phyloP scores from a whole-genome alignment of 2,888 invertebrate genomes.

The Tachystola acroxantha region DNA sequence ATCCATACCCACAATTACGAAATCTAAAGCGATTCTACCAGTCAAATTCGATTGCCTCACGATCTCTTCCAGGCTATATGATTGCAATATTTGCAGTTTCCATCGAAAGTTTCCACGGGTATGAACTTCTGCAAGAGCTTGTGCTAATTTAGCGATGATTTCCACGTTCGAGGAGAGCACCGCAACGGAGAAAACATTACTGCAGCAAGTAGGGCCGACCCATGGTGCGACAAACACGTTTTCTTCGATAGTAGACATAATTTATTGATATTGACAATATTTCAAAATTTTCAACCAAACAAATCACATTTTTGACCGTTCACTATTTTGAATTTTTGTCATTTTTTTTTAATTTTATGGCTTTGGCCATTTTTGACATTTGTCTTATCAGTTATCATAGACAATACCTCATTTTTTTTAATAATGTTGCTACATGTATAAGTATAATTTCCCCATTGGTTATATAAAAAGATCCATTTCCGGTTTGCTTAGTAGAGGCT shows the following conservation, averaged over 20 bases:
- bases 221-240: slow-evolving; percentile 51
- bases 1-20: slow-evolving; percentile 58
- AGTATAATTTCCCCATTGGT: too few relatives aligned
- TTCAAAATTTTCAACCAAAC: too few relatives aligned
- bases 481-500: too few relatives aligned
- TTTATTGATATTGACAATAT: too few relatives aligned
- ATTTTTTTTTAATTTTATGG: too few relatives aligned
- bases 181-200: slow-evolving; percentile 51
- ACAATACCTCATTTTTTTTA: too few relatives aligned
- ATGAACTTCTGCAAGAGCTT: slow-evolving; percentile 52
- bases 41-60: slow-evolving; percentile 45
- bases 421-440: too few relatives aligned
- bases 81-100: slow-evolving; percentile 54
- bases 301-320: too few relatives aligned
- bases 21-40: slow-evolving; percentile 59
- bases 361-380: too few relatives aligned
- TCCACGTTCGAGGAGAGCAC: slow-evolving; percentile 56
- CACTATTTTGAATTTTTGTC: too few relatives aligned
- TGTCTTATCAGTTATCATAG: too few relatives aligned
- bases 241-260: slow-evolving; percentile 46
- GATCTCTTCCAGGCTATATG: slow-evolving; percentile 49
- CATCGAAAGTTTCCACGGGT: slow-evolving; percentile 47
- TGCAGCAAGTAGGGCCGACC: slow-evolving; percentile 55
- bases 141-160: slow-evolving; percentile 54
- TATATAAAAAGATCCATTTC: too few relatives aligned